phyloP scores from a whole-genome alignment of 2,797 vertebrate species.

The Chaetodon trifasciatus region DNA sequence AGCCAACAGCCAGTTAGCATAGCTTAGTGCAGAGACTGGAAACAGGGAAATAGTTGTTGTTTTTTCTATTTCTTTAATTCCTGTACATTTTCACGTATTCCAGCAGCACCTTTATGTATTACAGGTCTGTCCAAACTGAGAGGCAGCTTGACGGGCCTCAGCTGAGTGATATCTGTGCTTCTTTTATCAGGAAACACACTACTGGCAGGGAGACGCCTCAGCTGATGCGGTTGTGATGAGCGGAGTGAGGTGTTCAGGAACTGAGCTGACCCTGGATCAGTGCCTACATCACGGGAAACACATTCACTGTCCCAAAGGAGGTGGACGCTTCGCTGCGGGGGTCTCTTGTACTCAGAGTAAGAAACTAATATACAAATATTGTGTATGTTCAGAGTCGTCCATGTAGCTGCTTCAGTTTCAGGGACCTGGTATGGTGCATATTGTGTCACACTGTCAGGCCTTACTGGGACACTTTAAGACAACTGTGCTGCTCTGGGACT shows the following conservation, averaged over 20 bases:
- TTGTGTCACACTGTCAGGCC: neutral
- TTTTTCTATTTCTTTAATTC: neutral
- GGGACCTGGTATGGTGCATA: neutral
- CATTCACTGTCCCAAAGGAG: constrained; percentile 88
- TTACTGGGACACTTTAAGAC: neutral
- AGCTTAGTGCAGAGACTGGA: neutral
- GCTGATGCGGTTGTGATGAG: constrained; percentile 91
- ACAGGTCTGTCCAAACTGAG: neutral
- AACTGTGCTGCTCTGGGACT: neutral
- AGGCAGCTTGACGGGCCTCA: neutral
- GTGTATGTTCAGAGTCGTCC: neutral
- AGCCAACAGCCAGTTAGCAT: neutral
- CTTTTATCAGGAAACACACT: constrained; percentile 93
- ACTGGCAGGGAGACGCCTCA: constrained; percentile 89
- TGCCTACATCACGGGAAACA: constrained; percentile 91
- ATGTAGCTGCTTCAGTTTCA: neutral
- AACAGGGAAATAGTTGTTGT: too few species aligned
- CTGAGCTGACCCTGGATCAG: constrained; percentile 93
- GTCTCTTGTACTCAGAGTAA: constrained; percentile 95
- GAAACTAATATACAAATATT: constrained; percentile 46
- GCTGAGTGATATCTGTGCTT: neutral
- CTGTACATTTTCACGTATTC: neutral
- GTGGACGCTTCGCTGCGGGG: constrained; percentile 90
- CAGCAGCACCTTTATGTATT: neutral
- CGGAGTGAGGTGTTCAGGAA: constrained; percentile 95